Percentiles rank a stretch among this genome's conserved stretches.
These are phyloP conservation scores for Copidosoma aretas DNA, from an alignment of 2,888 invertebrate genomes.

Conservation along the genomic window DNA sequence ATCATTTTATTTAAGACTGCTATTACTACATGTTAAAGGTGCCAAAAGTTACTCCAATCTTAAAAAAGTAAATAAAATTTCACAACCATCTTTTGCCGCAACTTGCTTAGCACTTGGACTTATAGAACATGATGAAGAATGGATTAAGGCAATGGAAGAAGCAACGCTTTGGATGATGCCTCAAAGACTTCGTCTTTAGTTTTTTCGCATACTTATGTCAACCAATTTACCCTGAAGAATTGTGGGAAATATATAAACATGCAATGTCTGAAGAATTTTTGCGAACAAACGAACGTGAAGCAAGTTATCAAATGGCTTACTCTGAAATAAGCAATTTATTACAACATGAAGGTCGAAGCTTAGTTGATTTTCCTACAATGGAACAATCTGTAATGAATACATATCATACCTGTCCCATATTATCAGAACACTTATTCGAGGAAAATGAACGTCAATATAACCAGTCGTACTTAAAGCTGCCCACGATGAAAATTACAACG, in stretches of 20 bases:
- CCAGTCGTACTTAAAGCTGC: slow-evolving; percentile 17
- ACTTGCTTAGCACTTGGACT: slow-evolving; percentile 27
- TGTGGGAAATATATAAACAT: slow-evolving; percentile 41
- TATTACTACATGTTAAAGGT: neutral
- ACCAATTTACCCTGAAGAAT: slow-evolving; percentile 39
- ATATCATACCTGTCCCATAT: slow-evolving; percentile 21
- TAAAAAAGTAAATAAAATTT: slow-evolving; percentile 45
- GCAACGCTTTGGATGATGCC: slow-evolving; percentile 38
- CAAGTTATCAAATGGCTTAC: slow-evolving; percentile 18
- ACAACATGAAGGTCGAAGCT: slow-evolving; percentile 14
- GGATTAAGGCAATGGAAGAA: slow-evolving; percentile 17
- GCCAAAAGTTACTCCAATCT: slow-evolving; percentile 43
- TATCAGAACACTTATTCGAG: neutral
- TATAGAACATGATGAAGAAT: slow-evolving; percentile 19
- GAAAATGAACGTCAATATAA: slow-evolving; percentile 22
- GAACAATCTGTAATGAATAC: slow-evolving; percentile 22
- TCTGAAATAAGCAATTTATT: slow-evolving; percentile 28
- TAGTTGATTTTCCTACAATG: slow-evolving; percentile 10
- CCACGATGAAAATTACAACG: too few relatives aligned
- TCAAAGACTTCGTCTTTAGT: slow-evolving; percentile 47
- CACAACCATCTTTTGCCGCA: slow-evolving; percentile 37
- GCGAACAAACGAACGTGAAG: neutral
- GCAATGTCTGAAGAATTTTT: slow-evolving; percentile 41
- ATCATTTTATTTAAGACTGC: slow-evolving; percentile 44
- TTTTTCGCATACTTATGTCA: slow-evolving; percentile 46